These are phyloP conservation scores for Tiliacea aurago DNA, from an alignment of 2,888 invertebrate genomes.

Conservation along the genomic window DNA sequence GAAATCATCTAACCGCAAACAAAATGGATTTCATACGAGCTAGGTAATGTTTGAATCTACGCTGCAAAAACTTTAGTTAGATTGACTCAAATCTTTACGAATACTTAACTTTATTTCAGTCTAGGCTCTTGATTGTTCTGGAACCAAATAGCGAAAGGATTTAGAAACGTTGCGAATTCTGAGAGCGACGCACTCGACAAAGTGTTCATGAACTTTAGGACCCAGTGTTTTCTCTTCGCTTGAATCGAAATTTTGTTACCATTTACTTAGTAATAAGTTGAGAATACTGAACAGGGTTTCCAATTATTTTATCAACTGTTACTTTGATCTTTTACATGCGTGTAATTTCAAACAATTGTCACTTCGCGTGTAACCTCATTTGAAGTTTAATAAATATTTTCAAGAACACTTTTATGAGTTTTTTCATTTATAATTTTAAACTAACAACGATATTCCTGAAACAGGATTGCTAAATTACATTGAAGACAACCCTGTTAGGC, in stretches of 20 bases:
- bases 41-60: neutral
- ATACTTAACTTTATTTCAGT: neutral
- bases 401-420: neutral
- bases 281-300: conserved; percentile 8
- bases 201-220: conserved; percentile 7
- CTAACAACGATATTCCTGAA: neutral
- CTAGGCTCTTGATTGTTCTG: neutral
- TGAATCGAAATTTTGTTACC: neutral
- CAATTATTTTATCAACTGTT: conserved; percentile 38
- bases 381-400: conserved; percentile 29
- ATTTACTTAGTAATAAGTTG: conserved; percentile 3
- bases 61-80: neutral
- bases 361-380: conserved; percentile 24
- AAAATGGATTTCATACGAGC: conserved; percentile 25
- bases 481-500: conserved; percentile 44
- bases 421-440: conserved; percentile 10
- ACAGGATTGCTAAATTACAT: conserved; percentile 5
- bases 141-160: neutral
- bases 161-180: conserved; percentile 5
- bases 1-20: conserved; percentile 33
- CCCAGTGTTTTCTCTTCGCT: neutral
- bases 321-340: conserved; percentile 40
- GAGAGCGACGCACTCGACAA: neutral
- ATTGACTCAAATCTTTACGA: neutral
- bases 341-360: conserved; percentile 7